Base-by-base conservation (phyloP, 2,113 vertebrate species). In the Engystomops pustulosus region DNA sequence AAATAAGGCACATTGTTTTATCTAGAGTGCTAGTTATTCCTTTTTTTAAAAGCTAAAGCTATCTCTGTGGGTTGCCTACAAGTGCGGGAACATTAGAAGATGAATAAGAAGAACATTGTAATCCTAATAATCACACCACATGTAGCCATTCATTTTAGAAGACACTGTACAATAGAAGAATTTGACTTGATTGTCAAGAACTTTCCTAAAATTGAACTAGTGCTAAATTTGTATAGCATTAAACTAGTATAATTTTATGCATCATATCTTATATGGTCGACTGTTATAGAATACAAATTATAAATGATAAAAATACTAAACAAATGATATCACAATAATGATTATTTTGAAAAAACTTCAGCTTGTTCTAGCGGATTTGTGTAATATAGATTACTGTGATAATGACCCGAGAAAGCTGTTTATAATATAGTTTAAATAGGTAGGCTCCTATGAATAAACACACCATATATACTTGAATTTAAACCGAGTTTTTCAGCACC, bases 1-100 rank as follows among this genome's bases (percentile, higher is more conserved):
- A 65, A 32, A 32, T 34, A 65, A 65, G 60, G 25, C 60, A 32
- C 60, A 34, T 65, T 62, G 58, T 62, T 62, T 65, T 65, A n/a
- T 34, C 27, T 32, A 34, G 60, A 30, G 25, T 62, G 60, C 60
- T 32, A 30, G 27, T 34, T 32, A 27, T 65, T 65, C 60, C 27
- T 15, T 65, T 17, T 32, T 65, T 17, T 32, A 18, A n/a, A n/a
- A 65, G 15, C 30, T 15, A 65, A 65, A 65, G 27, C 30, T 32
- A 32, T 65, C 27, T 65, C 60, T 32, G 60, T 65, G 27, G 60
- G 60, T 65, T 65, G 60, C 60, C 60, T 32, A 32, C 60, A 32
- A 65, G 60, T 65, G 30, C 15, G 32, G 18, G 60, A 32, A 65
- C 27, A 65, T 34, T 65, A 65, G 60, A 15, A 65, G 60, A 65